Evolutionary conservation across 2,113 vertebrate species (phyloP).

Genomic region (Cottus gobio): DNA sequence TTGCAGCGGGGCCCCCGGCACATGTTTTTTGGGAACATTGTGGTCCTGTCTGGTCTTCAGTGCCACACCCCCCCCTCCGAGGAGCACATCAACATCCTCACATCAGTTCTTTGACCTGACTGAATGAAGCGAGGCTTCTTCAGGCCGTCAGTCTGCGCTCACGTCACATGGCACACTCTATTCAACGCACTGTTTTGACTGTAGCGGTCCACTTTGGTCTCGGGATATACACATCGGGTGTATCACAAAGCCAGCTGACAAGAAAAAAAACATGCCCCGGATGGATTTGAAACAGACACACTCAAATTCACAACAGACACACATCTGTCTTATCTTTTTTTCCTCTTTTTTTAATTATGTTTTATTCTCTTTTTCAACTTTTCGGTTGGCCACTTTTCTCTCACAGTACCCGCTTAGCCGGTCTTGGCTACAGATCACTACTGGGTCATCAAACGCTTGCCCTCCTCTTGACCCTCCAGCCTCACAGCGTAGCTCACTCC

Average conservation of each 20-base stretch:
- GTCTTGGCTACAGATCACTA: slow-evolving; percentile 35
- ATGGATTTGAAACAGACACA: slow-evolving; percentile 34
- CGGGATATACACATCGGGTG: slow-evolving; percentile 13
- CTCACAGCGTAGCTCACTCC: slow-evolving; percentile 1
- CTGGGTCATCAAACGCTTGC: slow-evolving; percentile 29
- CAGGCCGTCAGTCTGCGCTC: neutral
- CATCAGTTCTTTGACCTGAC: neutral
- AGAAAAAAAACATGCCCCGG: neutral
- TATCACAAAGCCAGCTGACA: slow-evolving; percentile 11
- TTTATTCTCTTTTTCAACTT: neutral
- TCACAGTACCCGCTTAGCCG: neutral
- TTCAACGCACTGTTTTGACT: neutral
- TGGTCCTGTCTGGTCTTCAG: slow-evolving; percentile 7
- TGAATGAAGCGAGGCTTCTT: neutral
- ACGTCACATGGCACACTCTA: neutral
- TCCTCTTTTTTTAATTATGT: neutral
- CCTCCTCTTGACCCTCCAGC: slow-evolving; percentile 33
- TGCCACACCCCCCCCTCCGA: slow-evolving; percentile 6
- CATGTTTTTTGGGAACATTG: slow-evolving; percentile 43
- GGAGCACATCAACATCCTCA: slow-evolving; percentile 18
- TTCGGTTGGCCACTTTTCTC: slow-evolving; percentile 20
- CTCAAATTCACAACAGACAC: slow-evolving; percentile 5
- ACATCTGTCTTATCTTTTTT: neutral
- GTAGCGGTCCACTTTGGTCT: neutral
- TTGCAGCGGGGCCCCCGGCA: neutral